Base-by-base conservation (phyloP, 2,113 vertebrate genomes). In the Chloebia gouldiae region DNA sequence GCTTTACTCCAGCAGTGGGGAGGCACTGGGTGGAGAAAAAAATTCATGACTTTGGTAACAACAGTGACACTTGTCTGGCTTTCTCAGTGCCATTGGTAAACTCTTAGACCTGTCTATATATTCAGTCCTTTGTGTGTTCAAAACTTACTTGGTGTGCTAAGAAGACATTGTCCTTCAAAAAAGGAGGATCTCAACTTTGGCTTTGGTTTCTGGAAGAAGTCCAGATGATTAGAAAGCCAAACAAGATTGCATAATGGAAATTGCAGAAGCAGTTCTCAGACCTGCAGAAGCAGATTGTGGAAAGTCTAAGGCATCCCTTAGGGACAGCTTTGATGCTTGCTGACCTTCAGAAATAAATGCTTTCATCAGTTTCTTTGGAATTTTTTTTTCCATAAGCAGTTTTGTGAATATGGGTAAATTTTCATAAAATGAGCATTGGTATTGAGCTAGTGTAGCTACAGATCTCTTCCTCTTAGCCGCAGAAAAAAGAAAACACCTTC, bases 201-300 rank as follows among this genome's bases (percentile, higher is more conserved):
- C 94, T 93, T 88, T 81, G 77, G 56, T 92, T 94, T 91, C 64
- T 97, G 95, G 96, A 95, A 59, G 47, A 86, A 81, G 68, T 96
- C 94, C 96, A 96, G 88, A 70, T 78, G 83, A 92, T 95, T 88
- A 92, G 91, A 93, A 95, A 93, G 91, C 86, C 91, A 94, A 96
- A 95, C 92, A 94, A 50, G 51, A 78, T 69, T 86, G 77, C 80
- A 88, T 95, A 96, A 95, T 94, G 83, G 88, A 95, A 93, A 97
- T 60, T 94, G 86, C 86, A 93, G 86, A 93, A 92, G 56, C 76
- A 81, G 86, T 93, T 92, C 76, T 96, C 71, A 51, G n/a, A n/a
- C n/a, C 33, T 84, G 88, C 92, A 86, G 82, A 59, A 81, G 88
- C 92, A 86, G 82, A 59, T 16, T 90, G 64, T 92, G 44, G 49